phyloP scores from a whole-genome alignment of 2,113 vertebrate species.

The Pungitius pungitius region DNA sequence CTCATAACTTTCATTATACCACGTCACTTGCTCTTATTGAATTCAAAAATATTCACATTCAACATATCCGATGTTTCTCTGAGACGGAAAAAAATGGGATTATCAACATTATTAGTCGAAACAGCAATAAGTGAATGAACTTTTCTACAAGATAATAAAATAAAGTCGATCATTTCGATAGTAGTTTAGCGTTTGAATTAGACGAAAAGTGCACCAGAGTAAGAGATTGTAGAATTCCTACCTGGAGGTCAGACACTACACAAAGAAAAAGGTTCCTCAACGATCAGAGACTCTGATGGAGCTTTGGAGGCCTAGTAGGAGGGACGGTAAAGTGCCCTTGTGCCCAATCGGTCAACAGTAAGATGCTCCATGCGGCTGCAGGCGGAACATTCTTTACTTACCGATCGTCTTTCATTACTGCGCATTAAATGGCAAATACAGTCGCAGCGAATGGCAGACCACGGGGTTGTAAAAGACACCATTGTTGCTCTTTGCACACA shows the following conservation, averaged over 20 bases:
- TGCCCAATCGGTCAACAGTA: conserved; percentile 53
- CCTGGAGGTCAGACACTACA: background rate
- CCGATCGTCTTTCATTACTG: conserved; percentile 22
- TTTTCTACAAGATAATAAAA: too few species aligned
- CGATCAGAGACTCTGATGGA: background rate
- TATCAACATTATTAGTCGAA: too few species aligned
- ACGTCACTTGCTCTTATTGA: too few species aligned
- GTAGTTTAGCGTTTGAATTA: too few species aligned
- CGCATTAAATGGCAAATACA: conserved; percentile 34
- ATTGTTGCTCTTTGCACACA: conserved; percentile 35
- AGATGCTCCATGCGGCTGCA: conserved; percentile 11
- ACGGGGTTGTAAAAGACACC: conserved; percentile 5
- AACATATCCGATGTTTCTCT: too few species aligned
- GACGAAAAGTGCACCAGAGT: background rate
- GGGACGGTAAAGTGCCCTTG: conserved; percentile 41
- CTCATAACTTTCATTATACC: too few species aligned
- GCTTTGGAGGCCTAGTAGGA: background rate
- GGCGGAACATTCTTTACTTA: conserved; percentile 13
- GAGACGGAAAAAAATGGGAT: too few species aligned
- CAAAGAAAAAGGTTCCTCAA: background rate
- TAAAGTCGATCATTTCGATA: too few species aligned
- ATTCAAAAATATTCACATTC: too few species aligned
- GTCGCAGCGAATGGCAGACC: conserved; percentile 49
- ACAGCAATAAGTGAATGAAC: too few species aligned
- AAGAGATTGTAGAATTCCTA: background rate